These are phyloP conservation scores for Ploceus nigricollis DNA, from an alignment of 2,113 vertebrate genomes.

Conservation along the genomic window DNA sequence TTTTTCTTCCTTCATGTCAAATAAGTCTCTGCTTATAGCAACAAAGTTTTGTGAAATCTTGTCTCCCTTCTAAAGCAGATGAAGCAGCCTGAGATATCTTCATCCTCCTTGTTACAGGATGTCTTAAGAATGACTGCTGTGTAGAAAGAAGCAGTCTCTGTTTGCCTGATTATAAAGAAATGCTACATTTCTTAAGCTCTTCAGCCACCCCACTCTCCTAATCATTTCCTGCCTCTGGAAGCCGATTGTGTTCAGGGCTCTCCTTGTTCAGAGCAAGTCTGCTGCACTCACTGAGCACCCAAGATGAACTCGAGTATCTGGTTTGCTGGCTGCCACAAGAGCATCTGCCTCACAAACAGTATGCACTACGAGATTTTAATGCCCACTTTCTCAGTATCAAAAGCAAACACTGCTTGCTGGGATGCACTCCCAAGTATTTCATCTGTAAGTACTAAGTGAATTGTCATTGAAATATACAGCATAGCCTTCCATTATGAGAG, in stretches of 20 bases:
- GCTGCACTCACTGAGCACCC: background rate
- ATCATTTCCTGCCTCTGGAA: background rate
- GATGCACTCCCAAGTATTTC: slow-evolving; percentile 18
- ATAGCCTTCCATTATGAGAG: background rate
- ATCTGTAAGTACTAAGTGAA: slow-evolving; percentile 43
- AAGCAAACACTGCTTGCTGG: slow-evolving; percentile 8
- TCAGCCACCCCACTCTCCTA: background rate
- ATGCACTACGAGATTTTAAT: background rate
- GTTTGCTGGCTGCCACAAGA: slow-evolving; percentile 3
- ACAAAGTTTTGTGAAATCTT: background rate
- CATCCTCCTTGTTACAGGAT: background rate
- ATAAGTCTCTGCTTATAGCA: background rate
- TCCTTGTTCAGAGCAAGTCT: background rate
- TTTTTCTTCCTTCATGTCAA: background rate
- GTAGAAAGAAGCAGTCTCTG: background rate
- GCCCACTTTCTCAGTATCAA: background rate
- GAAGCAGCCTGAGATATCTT: background rate
- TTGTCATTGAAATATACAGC: slow-evolving; percentile 56
- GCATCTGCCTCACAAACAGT: background rate
- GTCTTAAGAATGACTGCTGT: background rate
- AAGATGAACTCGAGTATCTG: background rate
- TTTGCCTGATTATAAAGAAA: background rate
- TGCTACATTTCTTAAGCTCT: background rate
- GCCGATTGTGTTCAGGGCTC: background rate
- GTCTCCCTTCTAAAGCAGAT: background rate